Conservation (phyloP, 1,140 invertebrate genomes). For the Euglossa dilemma region DNA sequence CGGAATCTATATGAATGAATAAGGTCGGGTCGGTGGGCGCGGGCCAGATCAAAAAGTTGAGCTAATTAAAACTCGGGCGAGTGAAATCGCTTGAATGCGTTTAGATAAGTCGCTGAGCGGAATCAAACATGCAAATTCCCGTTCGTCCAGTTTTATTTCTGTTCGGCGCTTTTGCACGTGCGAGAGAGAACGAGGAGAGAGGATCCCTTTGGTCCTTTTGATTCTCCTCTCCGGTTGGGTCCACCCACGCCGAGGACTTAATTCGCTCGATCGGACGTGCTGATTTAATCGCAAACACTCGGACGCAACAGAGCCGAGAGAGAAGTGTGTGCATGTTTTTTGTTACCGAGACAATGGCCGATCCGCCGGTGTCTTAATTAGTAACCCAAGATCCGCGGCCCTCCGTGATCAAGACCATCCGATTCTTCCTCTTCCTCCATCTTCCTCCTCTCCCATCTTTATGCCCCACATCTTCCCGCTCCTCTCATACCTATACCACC, state of each 20-base stretch:
- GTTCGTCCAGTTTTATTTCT: slow-evolving; percentile 20
- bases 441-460: background rate
- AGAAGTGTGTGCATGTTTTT: slow-evolving; percentile 33
- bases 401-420: slow-evolving; percentile 54
- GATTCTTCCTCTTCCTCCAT: slow-evolving; percentile 22
- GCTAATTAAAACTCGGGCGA: slow-evolving; percentile 35
- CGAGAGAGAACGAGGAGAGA: slow-evolving; percentile 35
- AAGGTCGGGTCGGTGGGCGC: background rate
- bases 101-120: slow-evolving; percentile 11
- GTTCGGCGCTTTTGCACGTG: slow-evolving; percentile 46
- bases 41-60: background rate
- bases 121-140: slow-evolving; percentile 41
- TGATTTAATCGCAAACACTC: slow-evolving; percentile 72
- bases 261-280: slow-evolving; percentile 70
- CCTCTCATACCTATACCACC: background rate
- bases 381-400: slow-evolving; percentile 60
- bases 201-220: slow-evolving; percentile 41
- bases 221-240: slow-evolving; percentile 61
- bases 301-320: slow-evolving; percentile 27
- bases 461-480: background rate
- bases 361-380: slow-evolving; percentile 71
- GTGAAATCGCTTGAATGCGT: background rate
- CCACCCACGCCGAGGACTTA: slow-evolving; percentile 72
- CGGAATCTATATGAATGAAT: background rate
- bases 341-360: slow-evolving; percentile 63